Conservation (phyloP, 2,888 invertebrate species). For the Ennomos quercinarius region DNA sequence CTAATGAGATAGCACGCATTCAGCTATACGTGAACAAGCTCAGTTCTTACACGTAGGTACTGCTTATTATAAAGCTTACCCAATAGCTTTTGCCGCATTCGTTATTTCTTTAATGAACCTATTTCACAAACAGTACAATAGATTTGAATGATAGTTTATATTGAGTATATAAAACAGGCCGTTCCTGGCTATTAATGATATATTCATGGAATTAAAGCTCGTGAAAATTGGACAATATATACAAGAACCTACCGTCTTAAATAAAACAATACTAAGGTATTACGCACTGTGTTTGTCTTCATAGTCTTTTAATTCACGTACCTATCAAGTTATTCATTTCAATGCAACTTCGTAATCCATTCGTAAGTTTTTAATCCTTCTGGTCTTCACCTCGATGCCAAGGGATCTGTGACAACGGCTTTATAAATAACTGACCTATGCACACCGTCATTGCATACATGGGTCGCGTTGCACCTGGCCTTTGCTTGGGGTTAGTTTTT, state of each 20-base stretch:
- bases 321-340: too few species aligned
- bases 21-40: constrained; percentile 10
- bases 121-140: too few species aligned
- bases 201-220: too few species aligned
- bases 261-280: too few species aligned
- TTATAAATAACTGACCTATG: constrained; percentile 75
- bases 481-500: constrained; percentile 64
- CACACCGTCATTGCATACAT: constrained; percentile 60
- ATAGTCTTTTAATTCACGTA: too few species aligned
- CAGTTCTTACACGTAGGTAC: not conserved
- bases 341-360: too few species aligned
- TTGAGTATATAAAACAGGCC: too few species aligned
- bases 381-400: constrained; percentile 65
- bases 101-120: not conserved
- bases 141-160: too few species aligned
- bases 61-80: not conserved
- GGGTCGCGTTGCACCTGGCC: constrained; percentile 76
- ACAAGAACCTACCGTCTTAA: too few species aligned
- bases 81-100: not conserved
- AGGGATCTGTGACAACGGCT: constrained; percentile 37
- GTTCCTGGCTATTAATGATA: too few species aligned
- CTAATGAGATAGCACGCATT: constrained; percentile 49
- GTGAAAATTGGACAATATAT: too few species aligned
- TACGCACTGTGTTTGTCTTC: too few species aligned
- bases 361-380: constrained; percentile 11